Conservation (phyloP, 2,888 invertebrate genomes). For the Acrobasis consociella region DNA sequence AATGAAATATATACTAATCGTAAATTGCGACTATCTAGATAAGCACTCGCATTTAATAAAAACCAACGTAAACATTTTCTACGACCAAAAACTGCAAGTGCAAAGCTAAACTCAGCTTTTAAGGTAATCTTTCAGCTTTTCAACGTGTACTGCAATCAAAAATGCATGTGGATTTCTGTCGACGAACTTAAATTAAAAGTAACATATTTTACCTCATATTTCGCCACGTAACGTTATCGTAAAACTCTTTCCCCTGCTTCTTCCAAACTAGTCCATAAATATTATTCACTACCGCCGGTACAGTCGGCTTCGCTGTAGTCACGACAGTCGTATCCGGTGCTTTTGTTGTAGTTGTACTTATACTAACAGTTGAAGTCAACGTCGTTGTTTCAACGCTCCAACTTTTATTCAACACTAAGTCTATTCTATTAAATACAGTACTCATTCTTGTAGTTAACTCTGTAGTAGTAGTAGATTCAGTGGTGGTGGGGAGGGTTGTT, state of each 20-base stretch:
- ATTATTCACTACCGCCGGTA: conserved; percentile 64
- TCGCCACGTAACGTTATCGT: conserved; percentile 67
- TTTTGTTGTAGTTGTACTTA: conserved; percentile 68
- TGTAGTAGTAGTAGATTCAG: conserved; percentile 65
- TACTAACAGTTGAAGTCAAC: conserved; percentile 69
- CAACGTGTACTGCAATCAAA: too few species aligned
- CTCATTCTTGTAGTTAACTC: conserved; percentile 70
- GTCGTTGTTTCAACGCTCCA: conserved; percentile 79
- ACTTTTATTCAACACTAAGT: conserved; percentile 78
- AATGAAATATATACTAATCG: too few species aligned
- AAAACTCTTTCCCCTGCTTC: conserved; percentile 73
- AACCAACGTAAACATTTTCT: too few species aligned
- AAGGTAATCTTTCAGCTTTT: too few species aligned
- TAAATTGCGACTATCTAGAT: too few species aligned
- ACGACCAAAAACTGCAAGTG: too few species aligned
- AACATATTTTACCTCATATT: conserved; percentile 71
- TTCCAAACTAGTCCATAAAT: conserved; percentile 74
- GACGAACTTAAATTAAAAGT: too few species aligned
- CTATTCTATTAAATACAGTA: conserved; percentile 76
- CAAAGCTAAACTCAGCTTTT: too few species aligned
- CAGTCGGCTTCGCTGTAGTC: conserved; percentile 53
- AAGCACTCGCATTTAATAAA: too few species aligned
- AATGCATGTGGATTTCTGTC: too few species aligned
- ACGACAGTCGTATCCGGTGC: conserved; percentile 54
- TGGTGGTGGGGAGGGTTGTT: conserved; percentile 49